Percentiles rank a stretch among this genome's conserved stretches.
These are phyloP conservation scores for Spodoptera exigua DNA, from an alignment of 2,888 invertebrate genomes.

Conservation along the genomic window DNA sequence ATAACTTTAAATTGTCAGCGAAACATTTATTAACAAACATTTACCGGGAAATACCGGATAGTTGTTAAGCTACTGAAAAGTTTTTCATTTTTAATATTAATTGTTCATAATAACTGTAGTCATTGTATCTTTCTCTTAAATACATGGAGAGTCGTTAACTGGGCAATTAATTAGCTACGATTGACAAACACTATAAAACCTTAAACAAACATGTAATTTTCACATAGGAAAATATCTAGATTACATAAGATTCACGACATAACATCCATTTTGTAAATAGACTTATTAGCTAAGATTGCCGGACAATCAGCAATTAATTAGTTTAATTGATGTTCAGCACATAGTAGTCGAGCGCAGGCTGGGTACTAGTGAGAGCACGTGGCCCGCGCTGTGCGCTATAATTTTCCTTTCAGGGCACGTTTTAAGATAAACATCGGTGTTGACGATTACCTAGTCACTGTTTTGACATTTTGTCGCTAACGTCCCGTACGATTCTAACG, in stretches of 20 bases:
- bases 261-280: constrained; percentile 2
- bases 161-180: too few species aligned
- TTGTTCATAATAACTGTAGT: too few species aligned
- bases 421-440: constrained; percentile 47
- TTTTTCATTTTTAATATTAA: too few species aligned
- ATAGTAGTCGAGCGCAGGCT: constrained; percentile 2
- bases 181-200: too few species aligned
- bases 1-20: constrained; percentile 2
- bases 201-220: too few species aligned
- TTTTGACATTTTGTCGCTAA: constrained; percentile 4
- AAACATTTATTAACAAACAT: neutral
- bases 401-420: constrained; percentile 47
- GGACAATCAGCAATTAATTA: constrained; percentile 32
- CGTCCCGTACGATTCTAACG: constrained; percentile 12
- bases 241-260: neutral
- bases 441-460: constrained; percentile 23
- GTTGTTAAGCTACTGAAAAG: neutral
- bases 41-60: constrained; percentile 5
- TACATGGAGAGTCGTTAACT: too few species aligned
- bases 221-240: neutral
- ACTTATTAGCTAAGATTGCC: constrained; percentile 17
- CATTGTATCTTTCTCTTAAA: too few species aligned
- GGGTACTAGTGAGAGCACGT: constrained; percentile 19
- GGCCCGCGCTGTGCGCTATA: constrained; percentile 29
- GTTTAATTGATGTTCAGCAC: constrained; percentile 9